phyloP scores from a whole-genome alignment of 2,113 vertebrate genomes.

The human region GRCh38 chr15:44821001-44821500 shows the following conservation, averaged over 20 bases:
- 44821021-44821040: not conserved
- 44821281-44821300: not conserved
- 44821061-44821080: not conserved
- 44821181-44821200: not conserved
- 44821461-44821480: not conserved
- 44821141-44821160: not conserved
- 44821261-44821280: not conserved
- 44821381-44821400: not conserved
- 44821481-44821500: not conserved
- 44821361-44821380: not conserved
- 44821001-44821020: slow-evolving; percentile 7
- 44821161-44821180: not conserved
- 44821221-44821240: not conserved
- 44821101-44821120: not conserved
- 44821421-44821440: not conserved
- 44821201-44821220: not conserved
- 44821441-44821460: not conserved
- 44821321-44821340: not conserved
- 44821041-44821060: not conserved
- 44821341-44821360: not conserved
- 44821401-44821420: not conserved
- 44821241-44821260: not conserved
- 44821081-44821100: not conserved
- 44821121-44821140: not conserved
- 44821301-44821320: not conserved